These are phyloP conservation scores for Tonatia bakeri DNA, from an alignment of 2,113 vertebrate species.

Conservation along the genomic window DNA sequence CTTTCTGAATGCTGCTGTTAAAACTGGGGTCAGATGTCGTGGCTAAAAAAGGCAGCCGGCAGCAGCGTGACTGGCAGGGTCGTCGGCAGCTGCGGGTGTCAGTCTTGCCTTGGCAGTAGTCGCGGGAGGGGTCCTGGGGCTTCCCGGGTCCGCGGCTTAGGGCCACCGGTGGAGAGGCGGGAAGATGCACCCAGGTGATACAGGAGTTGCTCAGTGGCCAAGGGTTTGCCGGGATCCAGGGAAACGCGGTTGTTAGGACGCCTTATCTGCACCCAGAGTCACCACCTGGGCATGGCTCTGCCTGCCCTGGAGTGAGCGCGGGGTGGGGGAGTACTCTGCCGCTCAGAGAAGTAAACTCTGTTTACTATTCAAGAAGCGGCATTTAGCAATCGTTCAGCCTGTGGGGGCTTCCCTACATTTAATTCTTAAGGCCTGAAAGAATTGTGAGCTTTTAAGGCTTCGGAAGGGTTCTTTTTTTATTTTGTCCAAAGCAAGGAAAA, in stretches of 20 bases:
- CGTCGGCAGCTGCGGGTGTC: slow-evolving; percentile 81
- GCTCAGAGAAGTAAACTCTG: slow-evolving; percentile 27
- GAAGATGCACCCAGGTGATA: not conserved
- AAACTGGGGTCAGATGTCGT: slow-evolving; percentile 68
- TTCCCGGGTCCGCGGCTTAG: not conserved
- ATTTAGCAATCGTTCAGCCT: not conserved
- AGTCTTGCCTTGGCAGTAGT: slow-evolving; percentile 56
- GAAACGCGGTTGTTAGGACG: slow-evolving; percentile 23
- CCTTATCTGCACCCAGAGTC: slow-evolving; percentile 23
- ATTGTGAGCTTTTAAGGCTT: not conserved
- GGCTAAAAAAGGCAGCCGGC: slow-evolving; percentile 80
- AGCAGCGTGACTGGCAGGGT: slow-evolving; percentile 50
- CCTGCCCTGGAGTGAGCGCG: not conserved
- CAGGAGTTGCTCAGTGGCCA: not conserved
- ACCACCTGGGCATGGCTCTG: not conserved
- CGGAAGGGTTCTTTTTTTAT: not conserved
- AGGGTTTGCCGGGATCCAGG: not conserved
- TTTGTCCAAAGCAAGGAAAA: slow-evolving; percentile 14
- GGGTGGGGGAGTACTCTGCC: not conserved
- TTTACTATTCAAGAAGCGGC: slow-evolving; percentile 6
- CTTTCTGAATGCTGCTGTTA: not conserved
- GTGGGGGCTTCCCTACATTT: not conserved
- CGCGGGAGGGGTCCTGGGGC: not conserved
- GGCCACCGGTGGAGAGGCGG: not conserved
- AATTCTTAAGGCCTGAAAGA: not conserved